phyloP scores from a whole-genome alignment of 2,888 invertebrate species.

The Drosophila hawaiiensis region DNA sequence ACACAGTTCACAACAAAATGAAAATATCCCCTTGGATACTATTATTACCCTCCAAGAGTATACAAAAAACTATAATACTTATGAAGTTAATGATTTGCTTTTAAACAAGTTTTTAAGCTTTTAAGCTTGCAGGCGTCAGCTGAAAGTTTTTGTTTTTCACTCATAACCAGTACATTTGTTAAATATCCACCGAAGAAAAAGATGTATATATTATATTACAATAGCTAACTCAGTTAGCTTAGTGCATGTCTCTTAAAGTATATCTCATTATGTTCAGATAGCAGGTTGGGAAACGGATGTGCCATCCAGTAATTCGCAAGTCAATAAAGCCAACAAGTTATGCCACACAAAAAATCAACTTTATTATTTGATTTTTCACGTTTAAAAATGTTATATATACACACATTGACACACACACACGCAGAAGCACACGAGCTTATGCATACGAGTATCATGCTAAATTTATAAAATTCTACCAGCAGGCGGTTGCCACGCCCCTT shows the following conservation, averaged over 20 bases:
- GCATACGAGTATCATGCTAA: constrained; percentile 52
- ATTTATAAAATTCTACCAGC: constrained; percentile 48
- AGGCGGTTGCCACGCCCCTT: constrained; percentile 33
- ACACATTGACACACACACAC: constrained; percentile 3
- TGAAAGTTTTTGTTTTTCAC: neutral
- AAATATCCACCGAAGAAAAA: neutral
- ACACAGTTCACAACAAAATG: neutral
- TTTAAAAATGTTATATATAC: constrained; percentile 36
- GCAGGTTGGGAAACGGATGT: neutral
- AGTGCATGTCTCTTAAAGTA: neutral
- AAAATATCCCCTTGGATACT: neutral
- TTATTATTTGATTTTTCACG: constrained; percentile 14
- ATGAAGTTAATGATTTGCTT: neutral
- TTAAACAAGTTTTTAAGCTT: neutral
- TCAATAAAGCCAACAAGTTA: constrained; percentile 1
- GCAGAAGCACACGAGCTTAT: constrained; percentile 20
- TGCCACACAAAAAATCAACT: constrained; percentile 14
- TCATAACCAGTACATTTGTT: neutral
- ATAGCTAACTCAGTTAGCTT: neutral
- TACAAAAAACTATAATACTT: neutral
- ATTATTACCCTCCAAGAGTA: neutral
- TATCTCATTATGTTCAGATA: neutral
- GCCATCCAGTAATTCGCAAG: constrained; percentile 1
- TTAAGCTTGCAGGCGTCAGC: neutral
- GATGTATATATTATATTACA: neutral